Conservation (phyloP, 2,113 vertebrate species). For the Trematocara unimaculatum region DNA sequence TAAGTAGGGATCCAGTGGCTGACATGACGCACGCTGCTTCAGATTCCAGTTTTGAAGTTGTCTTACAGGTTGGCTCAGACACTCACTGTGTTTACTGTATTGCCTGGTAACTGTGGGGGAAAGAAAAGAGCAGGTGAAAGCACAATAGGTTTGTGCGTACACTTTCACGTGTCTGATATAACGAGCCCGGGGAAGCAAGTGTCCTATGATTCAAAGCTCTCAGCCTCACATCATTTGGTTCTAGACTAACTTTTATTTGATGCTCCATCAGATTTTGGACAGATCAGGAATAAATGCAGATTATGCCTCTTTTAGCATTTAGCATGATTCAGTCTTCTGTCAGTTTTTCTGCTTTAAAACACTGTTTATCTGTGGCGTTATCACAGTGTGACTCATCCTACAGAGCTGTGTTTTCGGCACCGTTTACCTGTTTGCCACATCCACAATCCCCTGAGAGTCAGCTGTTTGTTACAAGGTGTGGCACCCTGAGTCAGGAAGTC, state of each 20-base stretch:
- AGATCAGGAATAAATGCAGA: not conserved
- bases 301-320: not conserved
- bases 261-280: not conserved
- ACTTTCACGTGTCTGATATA: not conserved
- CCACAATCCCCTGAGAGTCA: not conserved
- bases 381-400: not conserved
- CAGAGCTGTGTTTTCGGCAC: not conserved
- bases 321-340: not conserved
- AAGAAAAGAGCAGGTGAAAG: not conserved
- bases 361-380: not conserved
- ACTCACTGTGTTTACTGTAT: not conserved
- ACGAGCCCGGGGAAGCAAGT: not conserved
- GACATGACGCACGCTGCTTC: not conserved
- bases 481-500: not conserved
- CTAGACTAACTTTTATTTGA: not conserved
- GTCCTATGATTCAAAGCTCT: not conserved
- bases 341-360: not conserved
- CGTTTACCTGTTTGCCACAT: not conserved
- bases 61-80: not conserved
- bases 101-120: not conserved
- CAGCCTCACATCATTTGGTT: not conserved
- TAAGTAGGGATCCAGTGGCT: not conserved
- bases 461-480: conserved; percentile 1
- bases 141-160: not conserved
- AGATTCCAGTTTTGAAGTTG: not conserved